Evolutionary conservation across 2,888 invertebrate species (phyloP), one percentile per base, ranked within the genome.

Genomic region (Tinea trinotella): DNA sequence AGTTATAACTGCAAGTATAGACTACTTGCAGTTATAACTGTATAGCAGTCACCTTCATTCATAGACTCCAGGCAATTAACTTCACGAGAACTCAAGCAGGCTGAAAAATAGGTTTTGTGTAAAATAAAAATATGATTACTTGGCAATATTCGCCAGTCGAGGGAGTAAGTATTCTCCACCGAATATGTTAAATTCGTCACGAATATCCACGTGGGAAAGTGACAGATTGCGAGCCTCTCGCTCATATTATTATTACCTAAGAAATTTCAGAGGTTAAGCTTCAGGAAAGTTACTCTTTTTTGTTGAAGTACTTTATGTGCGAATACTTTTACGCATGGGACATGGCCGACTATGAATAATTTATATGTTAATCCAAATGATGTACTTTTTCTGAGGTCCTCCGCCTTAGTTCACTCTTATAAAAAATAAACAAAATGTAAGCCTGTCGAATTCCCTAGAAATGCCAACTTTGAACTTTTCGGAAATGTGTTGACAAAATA

Each of bases 161-260:
- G 4, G 22, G 7, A 22, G 22, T 22, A 22, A 30, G 7, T 30
- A 30, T 7, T 30, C 30, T 4, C 7, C 30, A 30, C 30, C 30
- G 30, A 30, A 30, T 30, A 30, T 30, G 30, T 7, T 30, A 46
- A 46, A 46, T n/a, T 19, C 10, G 40, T 40, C 15, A 17, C 46
- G 19, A 46, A 46, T 46, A 46, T 46, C 46, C 46, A 17, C 46
- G 46, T 46, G 46, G 46, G 46, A 46, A 46, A 19, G 19, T 46
- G 46, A 15, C 19, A 46, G 17, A 46, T 19, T 46, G 46, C n/a
- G 6, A 46, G 15, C 18, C 40, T 13, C 46, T 46, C 18, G 15
- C 15, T 46, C 19, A 17, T 46, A 46, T 46, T 19, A 46, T 17
- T 46, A 46, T 46, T 46, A 18, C 46, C 3, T 17, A 7, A 17